A percentile compares a stretch with the other conserved stretches of the same genome.
Conservation (phyloP, 2,888 invertebrate species). For the Anticlea derivata region DNA sequence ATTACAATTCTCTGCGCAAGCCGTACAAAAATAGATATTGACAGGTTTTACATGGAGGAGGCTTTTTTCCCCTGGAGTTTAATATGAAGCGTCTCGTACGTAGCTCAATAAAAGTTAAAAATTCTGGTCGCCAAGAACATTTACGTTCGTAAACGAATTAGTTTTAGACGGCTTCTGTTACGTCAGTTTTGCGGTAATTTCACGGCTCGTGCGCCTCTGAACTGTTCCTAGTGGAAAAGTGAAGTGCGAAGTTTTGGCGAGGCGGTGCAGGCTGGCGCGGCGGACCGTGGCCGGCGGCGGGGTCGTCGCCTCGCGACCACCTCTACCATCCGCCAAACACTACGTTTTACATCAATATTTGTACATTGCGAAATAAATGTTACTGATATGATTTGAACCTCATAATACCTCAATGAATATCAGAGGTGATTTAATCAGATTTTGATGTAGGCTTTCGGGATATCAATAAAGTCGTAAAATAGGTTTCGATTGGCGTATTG, state of each 20-base stretch:
- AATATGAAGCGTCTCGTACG: too few relatives aligned
- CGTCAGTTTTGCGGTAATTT: slow-evolving; percentile 78
- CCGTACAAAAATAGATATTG: neutral
- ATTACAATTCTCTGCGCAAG: neutral
- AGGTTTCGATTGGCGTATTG: slow-evolving; percentile 40
- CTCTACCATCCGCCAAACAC: slow-evolving; percentile 25
- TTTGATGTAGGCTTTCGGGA: neutral
- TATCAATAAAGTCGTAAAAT: slow-evolving; percentile 18
- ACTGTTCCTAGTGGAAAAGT: slow-evolving; percentile 78
- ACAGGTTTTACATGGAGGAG: neutral
- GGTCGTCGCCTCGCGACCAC: slow-evolving; percentile 66
- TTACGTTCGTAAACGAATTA: slow-evolving; percentile 32
- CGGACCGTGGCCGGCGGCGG: slow-evolving; percentile 66
- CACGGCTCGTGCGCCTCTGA: slow-evolving; percentile 71
- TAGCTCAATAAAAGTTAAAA: neutral
- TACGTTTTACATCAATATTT: slow-evolving; percentile 19
- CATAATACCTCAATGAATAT: too few relatives aligned
- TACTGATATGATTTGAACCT: slow-evolving; percentile 8
- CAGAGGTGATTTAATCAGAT: neutral
- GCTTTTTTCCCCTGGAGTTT: too few relatives aligned
- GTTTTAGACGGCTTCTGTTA: slow-evolving; percentile 52
- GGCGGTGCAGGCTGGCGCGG: slow-evolving; percentile 66
- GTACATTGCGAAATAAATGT: slow-evolving; percentile 12
- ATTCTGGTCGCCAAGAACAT: neutral
- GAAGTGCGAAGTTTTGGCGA: slow-evolving; percentile 82